Evolutionary conservation across 2,888 invertebrate genomes (phyloP).

Genomic region (Troglohyphantes excavatus): DNA sequence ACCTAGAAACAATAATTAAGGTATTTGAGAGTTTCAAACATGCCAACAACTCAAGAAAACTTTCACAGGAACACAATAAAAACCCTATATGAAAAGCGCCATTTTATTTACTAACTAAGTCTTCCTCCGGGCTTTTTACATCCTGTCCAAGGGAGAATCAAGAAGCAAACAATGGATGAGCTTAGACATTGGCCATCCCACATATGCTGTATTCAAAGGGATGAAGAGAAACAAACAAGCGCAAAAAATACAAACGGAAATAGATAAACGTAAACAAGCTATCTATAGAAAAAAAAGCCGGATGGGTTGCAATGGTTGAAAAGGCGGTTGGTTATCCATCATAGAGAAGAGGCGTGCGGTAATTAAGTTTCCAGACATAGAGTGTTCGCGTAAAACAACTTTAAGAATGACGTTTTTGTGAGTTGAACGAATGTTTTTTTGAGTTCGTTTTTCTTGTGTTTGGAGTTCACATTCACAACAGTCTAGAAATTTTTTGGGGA

Average conservation of each 20-base stretch:
- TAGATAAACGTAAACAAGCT: constrained; percentile 38
- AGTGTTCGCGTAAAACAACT: too few relatives aligned
- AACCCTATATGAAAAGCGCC: not conserved
- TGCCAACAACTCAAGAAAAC: not conserved
- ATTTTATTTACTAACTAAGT: not conserved
- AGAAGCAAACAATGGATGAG: not conserved
- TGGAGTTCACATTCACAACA: too few relatives aligned
- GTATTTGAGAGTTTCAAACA: too few relatives aligned
- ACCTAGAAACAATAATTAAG: too few relatives aligned
- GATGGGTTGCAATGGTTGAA: not conserved
- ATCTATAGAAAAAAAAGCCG: constrained; percentile 15
- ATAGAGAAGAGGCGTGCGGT: not conserved
- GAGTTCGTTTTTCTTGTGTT: too few relatives aligned
- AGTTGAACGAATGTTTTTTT: not conserved
- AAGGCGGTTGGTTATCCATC: not conserved
- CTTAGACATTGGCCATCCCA: constrained; percentile 20
- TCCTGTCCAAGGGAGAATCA: constrained; percentile 36
- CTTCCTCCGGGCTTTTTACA: constrained; percentile 21
- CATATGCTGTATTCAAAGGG: constrained; percentile 45
- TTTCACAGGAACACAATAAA: not conserved
- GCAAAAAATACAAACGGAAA: constrained; percentile 23
- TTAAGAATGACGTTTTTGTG: not conserved
- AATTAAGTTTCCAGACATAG: not conserved
- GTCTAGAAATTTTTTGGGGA: too few relatives aligned
- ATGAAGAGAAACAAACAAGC: not conserved